A percentile compares a stretch with the other conserved stretches of the same genome.
phyloP scores from a whole-genome alignment of 2,888 invertebrate species.

The Dermolepida albohirtum region DNA sequence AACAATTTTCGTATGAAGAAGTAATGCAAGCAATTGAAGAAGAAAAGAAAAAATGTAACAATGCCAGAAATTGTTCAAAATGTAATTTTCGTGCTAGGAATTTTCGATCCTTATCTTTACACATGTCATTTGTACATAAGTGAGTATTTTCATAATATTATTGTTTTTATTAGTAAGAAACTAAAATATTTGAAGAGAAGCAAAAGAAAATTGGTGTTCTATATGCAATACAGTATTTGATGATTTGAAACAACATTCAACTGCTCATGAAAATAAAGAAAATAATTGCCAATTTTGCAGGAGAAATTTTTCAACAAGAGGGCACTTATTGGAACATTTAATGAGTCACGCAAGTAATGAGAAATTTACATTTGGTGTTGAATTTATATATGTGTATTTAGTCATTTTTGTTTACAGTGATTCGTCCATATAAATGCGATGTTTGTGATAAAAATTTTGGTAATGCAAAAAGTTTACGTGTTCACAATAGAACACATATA shows the following conservation, averaged over 20 bases:
- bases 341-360: slow-evolving; percentile 54
- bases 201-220: slow-evolving; percentile 56
- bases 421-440: slow-evolving; percentile 28
- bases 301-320: slow-evolving; percentile 52
- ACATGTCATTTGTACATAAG: slow-evolving; percentile 58
- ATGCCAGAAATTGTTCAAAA: slow-evolving; percentile 52
- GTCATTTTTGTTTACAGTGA: slow-evolving; percentile 5
- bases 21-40: slow-evolving; percentile 53
- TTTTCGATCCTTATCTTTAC: slow-evolving; percentile 54
- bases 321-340: slow-evolving; percentile 58
- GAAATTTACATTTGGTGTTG: slow-evolving; percentile 6
- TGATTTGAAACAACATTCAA: slow-evolving; percentile 51
- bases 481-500: slow-evolving; percentile 8
- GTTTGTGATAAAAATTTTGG: slow-evolving; percentile 27
- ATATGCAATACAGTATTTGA: slow-evolving; percentile 54
- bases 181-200: slow-evolving; percentile 51
- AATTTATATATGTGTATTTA: neutral
- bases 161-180: slow-evolving; percentile 28
- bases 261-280: slow-evolving; percentile 50
- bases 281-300: slow-evolving; percentile 56
- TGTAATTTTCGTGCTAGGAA: slow-evolving; percentile 55
- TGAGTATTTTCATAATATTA: slow-evolving; percentile 45
- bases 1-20: slow-evolving; percentile 50
- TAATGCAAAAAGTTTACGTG: slow-evolving; percentile 17
- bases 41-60: slow-evolving; percentile 48